Conservation (phyloP, 2,888 invertebrate genomes). For the Autographa gamma region DNA sequence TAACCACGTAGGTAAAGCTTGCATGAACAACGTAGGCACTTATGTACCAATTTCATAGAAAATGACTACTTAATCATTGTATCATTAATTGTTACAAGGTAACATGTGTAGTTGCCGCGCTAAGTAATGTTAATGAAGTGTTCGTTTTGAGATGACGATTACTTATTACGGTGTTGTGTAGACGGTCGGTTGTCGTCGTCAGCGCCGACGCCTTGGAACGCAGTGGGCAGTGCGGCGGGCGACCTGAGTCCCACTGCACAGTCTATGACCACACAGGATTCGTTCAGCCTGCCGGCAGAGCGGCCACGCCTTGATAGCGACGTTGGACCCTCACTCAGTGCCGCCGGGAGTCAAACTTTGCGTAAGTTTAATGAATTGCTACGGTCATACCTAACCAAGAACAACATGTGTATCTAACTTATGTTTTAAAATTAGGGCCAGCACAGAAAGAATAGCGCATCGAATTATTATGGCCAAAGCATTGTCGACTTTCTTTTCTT, state of each 20-base stretch:
- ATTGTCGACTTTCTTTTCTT: too few species aligned
- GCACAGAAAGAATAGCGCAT: too few species aligned
- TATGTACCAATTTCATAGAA: slow-evolving; percentile 10
- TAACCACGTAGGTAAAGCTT: slow-evolving; percentile 10
- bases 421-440: too few species aligned
- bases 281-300: slow-evolving; percentile 68
- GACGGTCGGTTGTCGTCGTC: slow-evolving; percentile 79
- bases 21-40: slow-evolving; percentile 18
- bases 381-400: too few species aligned
- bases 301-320: slow-evolving; percentile 84
- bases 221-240: slow-evolving; percentile 52
- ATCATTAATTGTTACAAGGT: slow-evolving; percentile 39
- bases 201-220: slow-evolving; percentile 78
- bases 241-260: slow-evolving; percentile 74
- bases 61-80: slow-evolving; percentile 1
- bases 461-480: too few species aligned
- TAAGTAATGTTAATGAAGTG: neutral
- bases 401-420: too few species aligned
- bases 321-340: slow-evolving; percentile 84
- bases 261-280: slow-evolving; percentile 74
- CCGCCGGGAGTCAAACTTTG: slow-evolving; percentile 84
- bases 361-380: slow-evolving; percentile 60
- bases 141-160: neutral
- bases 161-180: slow-evolving; percentile 35
- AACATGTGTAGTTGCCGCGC: slow-evolving; percentile 35